Base-by-base conservation (phyloP, 2,888 invertebrate species). In the Nasonia oneida region DNA sequence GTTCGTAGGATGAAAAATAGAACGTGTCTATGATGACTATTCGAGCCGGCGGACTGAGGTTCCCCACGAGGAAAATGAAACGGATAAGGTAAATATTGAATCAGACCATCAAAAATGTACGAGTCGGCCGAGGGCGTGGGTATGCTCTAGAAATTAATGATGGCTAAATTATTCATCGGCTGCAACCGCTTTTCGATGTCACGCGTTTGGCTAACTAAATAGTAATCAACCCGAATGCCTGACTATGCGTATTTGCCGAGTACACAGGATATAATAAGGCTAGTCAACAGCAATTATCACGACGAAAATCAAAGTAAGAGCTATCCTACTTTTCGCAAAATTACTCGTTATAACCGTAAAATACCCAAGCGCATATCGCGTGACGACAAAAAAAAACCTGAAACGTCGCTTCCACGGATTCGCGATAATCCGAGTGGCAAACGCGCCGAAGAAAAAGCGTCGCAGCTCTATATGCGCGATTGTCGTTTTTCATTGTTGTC, bases 401-500 rank as follows among this genome's bases (percentile, higher is more conserved):
- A 29, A 67, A 33, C 29, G 33, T 67, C 33, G 33, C 67, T 14
- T 73, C 42, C 39, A 10, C 73, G 12, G 47, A 73, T 15, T 8
- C 14, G 14, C 64, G 23, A 57, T 71, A 71, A 73, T 73, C 73
- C 73, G 23, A 2, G 42, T 47, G 23, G n/a, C 42, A 10, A 73
- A n/a, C n/a, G 12, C 42, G 4, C 12, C 2, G 4, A 23, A 39
- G 39, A 64, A 39, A 71, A 80, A 53, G n/a, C 33, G n/a, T 23
- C 37, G 42, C 53, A 18, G 3, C 67, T 23, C 29, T 29, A 0
- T 29, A 29, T 29, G 29, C 29, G 29, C 23, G 29, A 50, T 74
- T 64, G 81, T 73, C 81, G 47, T 50, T 42, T 75, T 67, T 47
- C 53, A 74, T 61, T 80, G 64, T 74, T 73, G 37, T 78, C 47